Conservation (phyloP, 2,888 invertebrate species). For the Pollenia angustigena region DNA sequence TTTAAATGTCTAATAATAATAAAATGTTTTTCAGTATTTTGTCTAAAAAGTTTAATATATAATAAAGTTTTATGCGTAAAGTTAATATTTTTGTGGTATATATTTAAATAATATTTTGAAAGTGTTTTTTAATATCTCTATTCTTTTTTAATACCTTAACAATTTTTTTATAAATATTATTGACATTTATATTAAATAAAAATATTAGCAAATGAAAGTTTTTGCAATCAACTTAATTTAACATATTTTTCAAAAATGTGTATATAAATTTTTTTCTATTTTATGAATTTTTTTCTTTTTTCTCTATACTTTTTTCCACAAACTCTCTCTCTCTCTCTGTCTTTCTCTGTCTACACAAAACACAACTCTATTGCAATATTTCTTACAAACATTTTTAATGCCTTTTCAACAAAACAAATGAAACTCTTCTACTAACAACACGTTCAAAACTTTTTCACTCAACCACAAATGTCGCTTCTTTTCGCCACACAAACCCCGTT, state of each 20-base stretch:
- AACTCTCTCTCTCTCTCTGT: no score
- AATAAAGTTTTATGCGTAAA: constrained; percentile 1
- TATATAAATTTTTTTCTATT: constrained; percentile 54
- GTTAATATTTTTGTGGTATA: constrained; percentile 30
- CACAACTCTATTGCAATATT: constrained; percentile 21
- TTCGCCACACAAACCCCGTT: background rate
- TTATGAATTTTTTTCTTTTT: constrained; percentile 61
- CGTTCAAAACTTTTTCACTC: background rate
- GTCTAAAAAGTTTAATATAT: background rate
- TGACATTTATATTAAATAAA: constrained; percentile 24
- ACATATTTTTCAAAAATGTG: constrained; percentile 25
- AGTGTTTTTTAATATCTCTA: constrained; percentile 6
- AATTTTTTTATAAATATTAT: constrained; percentile 24
- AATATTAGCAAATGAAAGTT: constrained; percentile 14
- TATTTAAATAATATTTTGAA: background rate
- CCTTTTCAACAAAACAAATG: no score
- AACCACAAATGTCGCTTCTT: background rate
- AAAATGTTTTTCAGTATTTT: background rate
- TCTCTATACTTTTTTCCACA: constrained; percentile 59
- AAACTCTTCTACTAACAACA: background rate
- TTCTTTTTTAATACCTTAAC: background rate
- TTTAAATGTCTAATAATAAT: background rate
- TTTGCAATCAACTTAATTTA: constrained; percentile 8
- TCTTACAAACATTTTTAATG: no score
- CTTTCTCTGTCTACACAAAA: constrained; percentile 5